phyloP scores from a whole-genome alignment of 1,140 invertebrate genomes.

The Meloidogyne hapla region DNA sequence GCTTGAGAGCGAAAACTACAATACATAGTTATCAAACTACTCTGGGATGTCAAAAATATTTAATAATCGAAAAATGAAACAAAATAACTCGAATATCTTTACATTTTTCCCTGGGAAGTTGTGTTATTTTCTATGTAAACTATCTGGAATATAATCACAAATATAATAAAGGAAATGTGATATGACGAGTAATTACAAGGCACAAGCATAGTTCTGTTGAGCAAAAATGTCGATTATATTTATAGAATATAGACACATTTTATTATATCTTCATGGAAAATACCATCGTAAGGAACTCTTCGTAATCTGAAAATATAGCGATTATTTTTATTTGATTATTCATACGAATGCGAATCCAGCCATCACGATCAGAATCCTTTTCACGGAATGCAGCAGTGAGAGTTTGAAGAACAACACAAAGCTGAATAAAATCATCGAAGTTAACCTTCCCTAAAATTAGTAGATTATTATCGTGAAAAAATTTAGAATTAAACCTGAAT shows the following conservation, averaged over 20 bases:
- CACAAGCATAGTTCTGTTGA: background rate
- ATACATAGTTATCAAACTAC: too few relatives aligned
- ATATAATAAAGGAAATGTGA: background rate
- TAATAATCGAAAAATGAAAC: too few relatives aligned
- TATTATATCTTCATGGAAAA: slow-evolving; percentile 78
- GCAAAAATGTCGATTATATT: too few relatives aligned
- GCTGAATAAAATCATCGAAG: slow-evolving; percentile 97
- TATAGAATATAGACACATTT: background rate
- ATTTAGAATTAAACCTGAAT: slow-evolving; percentile 69
- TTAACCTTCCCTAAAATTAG: slow-evolving; percentile 61
- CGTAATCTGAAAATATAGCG: slow-evolving; percentile 75
- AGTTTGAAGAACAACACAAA: slow-evolving; percentile 63
- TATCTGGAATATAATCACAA: too few relatives aligned
- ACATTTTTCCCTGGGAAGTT: too few relatives aligned
- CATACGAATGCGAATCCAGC: slow-evolving; percentile 75
- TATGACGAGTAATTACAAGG: background rate
- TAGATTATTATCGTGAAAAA: background rate
- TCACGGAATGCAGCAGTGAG: slow-evolving; percentile 59
- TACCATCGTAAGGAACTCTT: slow-evolving; percentile 94
- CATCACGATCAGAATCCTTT: slow-evolving; percentile 82
- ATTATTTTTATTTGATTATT: too few relatives aligned
- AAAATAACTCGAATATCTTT: too few relatives aligned
- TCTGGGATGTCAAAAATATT: too few relatives aligned
- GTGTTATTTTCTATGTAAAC: too few relatives aligned
- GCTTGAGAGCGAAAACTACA: too few relatives aligned